Evolutionary conservation across 2,797 vertebrate genomes (phyloP).

Genomic region (Sebastes dallii): DNA sequence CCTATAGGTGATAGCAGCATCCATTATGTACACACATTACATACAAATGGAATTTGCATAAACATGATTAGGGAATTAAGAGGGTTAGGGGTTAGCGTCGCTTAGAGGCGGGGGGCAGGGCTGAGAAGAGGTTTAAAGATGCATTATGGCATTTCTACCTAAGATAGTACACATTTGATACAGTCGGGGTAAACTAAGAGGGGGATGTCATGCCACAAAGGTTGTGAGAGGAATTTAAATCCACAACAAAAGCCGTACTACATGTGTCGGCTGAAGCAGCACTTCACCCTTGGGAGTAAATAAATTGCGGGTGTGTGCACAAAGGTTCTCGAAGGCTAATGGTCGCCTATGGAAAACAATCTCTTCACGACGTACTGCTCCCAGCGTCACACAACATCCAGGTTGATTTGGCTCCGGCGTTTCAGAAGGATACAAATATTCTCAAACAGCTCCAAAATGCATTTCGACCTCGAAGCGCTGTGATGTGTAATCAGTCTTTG

Average conservation of each 20-base stretch:
- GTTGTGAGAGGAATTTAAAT: constrained; percentile 34
- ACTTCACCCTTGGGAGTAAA: constrained; percentile 47
- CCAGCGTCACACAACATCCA: constrained; percentile 22
- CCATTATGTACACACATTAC: constrained; percentile 57
- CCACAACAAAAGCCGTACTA: constrained; percentile 11
- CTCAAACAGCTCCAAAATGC: constrained; percentile 24
- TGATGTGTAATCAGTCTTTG: constrained; percentile 31
- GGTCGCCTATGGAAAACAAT: constrained; percentile 51
- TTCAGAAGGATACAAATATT: constrained; percentile 47
- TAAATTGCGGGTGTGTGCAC: constrained; percentile 33
- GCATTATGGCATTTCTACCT: constrained; percentile 49
- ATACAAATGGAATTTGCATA: constrained; percentile 72
- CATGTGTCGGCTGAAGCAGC: constrained; percentile 34
- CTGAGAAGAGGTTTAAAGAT: constrained; percentile 46
- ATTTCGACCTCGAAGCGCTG: constrained; percentile 17
- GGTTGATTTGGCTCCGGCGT: constrained; percentile 39
- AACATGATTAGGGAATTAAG: constrained; percentile 68
- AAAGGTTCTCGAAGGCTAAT: constrained; percentile 39
- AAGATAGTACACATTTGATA: constrained; percentile 21
- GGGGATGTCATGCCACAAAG: constrained; percentile 26
- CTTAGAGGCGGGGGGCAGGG: constrained; percentile 29
- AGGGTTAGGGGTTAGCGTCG: constrained; percentile 42
- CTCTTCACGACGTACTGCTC: constrained; percentile 25
- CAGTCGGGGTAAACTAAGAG: background rate
- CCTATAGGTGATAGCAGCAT: constrained; percentile 61